Evolutionary conservation across 1,140 invertebrate genomes (phyloP), one percentile per base, ranked within the genome.

Genomic region (Saccostrea glomerata): DNA sequence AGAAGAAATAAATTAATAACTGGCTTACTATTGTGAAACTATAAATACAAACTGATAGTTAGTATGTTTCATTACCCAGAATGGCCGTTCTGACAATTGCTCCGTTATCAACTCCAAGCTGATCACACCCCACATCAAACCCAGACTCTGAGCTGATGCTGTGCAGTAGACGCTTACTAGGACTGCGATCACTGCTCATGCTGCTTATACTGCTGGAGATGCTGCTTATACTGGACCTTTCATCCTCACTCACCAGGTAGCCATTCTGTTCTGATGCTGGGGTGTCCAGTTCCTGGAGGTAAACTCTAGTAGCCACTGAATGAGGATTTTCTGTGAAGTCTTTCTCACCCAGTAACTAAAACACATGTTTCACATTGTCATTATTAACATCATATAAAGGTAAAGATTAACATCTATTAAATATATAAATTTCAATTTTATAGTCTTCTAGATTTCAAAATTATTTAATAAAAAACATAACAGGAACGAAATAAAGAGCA

Each of bases 71-170:
- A 6, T 9, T 82, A 94, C 94, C 94, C 73, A 94, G 86, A 70
- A 94, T 87, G 40, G 92, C 82, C 12, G 93, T 87, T 82, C 94
- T 87, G 12, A 92, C 89, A 55, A 94, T 77, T 23, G 93, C 91
- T 0, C 91, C 93, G 89, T 94, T 94, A 86, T 94, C 94, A 86
- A 86, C 87, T 30, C 91, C 91, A 82, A 90, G 87, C 12, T 88
- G 82, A 12, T 91, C 88, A 89, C 91, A 90, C 20, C 73, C 66
- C 47, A 15, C 82, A 86, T n/a, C 56, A 6, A 84, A 84, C 56
- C 87, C 20, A 12, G 77, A 54, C 63, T 58, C 73, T n/a, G 40
- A 56, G 73, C 88, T 82, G 85, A 84, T 15, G 47, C 88, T 86
- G 47, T 63, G 36, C 20, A 58, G 58, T 36, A 58, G 73, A 36